Conservation (phyloP, 2,888 invertebrate species). For the Neocrepidodera transversa region DNA sequence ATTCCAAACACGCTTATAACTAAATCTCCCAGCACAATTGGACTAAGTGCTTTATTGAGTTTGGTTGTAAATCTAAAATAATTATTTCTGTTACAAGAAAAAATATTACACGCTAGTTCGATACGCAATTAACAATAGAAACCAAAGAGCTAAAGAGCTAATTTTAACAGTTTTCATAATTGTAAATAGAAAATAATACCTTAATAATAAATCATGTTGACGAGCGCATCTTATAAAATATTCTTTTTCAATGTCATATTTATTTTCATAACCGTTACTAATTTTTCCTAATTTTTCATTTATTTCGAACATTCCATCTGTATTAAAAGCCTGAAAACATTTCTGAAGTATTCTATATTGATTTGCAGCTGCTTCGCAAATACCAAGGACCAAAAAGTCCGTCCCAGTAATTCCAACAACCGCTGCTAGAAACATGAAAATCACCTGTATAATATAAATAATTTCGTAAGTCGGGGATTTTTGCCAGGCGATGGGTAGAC, state of each 20-base stretch:
- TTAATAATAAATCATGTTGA: constrained; percentile 4
- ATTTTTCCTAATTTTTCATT: neutral
- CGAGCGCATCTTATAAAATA: constrained; percentile 8
- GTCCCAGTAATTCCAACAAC: neutral
- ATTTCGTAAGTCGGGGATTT: neutral
- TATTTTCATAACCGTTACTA: neutral
- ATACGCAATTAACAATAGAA: too few species aligned
- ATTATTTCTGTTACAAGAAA: too few species aligned
- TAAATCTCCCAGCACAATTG: constrained; percentile 8
- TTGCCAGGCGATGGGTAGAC: neutral
- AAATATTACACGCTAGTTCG: too few species aligned
- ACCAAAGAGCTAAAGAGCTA: too few species aligned
- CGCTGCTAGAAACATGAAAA: neutral
- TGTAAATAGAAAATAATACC: neutral
- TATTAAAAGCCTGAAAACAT: constrained; percentile 10
- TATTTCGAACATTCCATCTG: constrained; percentile 1
- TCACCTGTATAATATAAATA: neutral
- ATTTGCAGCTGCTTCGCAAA: neutral
- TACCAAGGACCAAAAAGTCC: neutral
- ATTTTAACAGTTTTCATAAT: too few species aligned
- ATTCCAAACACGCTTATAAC: constrained; percentile 11
- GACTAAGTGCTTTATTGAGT: constrained; percentile 2
- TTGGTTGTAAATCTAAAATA: constrained; percentile 7
- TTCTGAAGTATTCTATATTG: constrained; percentile 12
- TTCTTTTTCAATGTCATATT: neutral